Evolutionary conservation across 2,113 vertebrate species (phyloP).

Genomic region (Myocastor coypus): DNA sequence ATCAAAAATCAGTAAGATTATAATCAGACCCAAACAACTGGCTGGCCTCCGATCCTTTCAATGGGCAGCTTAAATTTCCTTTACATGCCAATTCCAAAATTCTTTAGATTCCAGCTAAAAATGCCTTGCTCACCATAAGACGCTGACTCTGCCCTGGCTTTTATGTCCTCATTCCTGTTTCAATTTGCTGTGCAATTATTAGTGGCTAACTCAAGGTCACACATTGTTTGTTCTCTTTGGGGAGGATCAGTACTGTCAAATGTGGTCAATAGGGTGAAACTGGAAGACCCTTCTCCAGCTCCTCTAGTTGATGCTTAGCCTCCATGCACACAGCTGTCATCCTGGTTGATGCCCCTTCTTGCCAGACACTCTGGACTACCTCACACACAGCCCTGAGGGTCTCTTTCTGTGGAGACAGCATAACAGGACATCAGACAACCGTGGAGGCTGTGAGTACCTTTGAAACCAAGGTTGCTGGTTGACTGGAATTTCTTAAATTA

Average conservation of each 20-base stretch:
- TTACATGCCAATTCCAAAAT: constrained; percentile 78
- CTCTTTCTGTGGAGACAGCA: constrained; percentile 66
- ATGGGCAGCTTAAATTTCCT: constrained; percentile 76
- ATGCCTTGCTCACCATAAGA: constrained; percentile 60
- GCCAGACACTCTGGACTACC: constrained; percentile 76
- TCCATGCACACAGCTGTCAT: constrained; percentile 84
- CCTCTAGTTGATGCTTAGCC: constrained; percentile 78
- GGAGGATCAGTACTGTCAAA: constrained; percentile 17
- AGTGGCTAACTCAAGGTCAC: constrained; percentile 68
- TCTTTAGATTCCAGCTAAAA: constrained; percentile 83
- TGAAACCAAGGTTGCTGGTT: constrained; percentile 58
- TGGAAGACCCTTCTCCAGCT: constrained; percentile 67
- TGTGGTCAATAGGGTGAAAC: constrained; percentile 44
- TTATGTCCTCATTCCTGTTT: constrained; percentile 47
- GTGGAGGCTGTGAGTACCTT: constrained; percentile 78
- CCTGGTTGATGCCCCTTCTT: constrained; percentile 82
- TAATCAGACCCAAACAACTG: constrained; percentile 57
- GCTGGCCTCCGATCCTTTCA: constrained; percentile 15
- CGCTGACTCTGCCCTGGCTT: constrained; percentile 58
- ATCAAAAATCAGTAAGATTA: constrained; percentile 42
- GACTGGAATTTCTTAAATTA: constrained; percentile 44
- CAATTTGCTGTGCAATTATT: constrained; percentile 50
- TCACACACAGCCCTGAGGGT: constrained; percentile 68
- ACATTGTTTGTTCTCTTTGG: constrained; percentile 28
- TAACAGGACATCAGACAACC: constrained; percentile 67